Evolutionary conservation across 1,140 invertebrate genomes (phyloP).

Genomic region (Eubasilissa regina): DNA sequence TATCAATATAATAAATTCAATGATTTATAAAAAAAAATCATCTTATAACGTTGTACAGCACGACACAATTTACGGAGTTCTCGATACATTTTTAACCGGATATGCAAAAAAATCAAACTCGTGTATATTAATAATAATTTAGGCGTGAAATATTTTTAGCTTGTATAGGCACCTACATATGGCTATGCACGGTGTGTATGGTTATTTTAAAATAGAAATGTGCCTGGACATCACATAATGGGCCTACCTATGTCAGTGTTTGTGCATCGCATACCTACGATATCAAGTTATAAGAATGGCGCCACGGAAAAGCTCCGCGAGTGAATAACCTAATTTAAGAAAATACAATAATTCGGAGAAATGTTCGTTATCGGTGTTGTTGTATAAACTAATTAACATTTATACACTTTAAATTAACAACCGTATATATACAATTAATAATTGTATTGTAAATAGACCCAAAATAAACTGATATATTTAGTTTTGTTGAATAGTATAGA

Average conservation of each 20-base stretch:
- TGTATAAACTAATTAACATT: background rate
- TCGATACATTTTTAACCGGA: too few relatives aligned
- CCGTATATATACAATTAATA: too few relatives aligned
- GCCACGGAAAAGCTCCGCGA: background rate
- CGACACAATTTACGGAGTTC: too few relatives aligned
- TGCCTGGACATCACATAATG: background rate
- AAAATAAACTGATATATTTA: too few relatives aligned
- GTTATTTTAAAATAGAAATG: slow-evolving; percentile 31
- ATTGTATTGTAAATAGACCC: too few relatives aligned
- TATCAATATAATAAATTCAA: too few relatives aligned
- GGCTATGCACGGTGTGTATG: slow-evolving; percentile 1
- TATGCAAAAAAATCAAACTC: too few relatives aligned
- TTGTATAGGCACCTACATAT: background rate
- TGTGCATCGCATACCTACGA: background rate
- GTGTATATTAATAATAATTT: too few relatives aligned
- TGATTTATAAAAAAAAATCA: too few relatives aligned
- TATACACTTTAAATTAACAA: background rate
- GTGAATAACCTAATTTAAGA: background rate
- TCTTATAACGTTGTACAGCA: too few relatives aligned
- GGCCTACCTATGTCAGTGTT: background rate
- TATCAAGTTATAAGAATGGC: background rate
- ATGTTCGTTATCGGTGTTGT: background rate
- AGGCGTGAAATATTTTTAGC: slow-evolving; percentile 1
- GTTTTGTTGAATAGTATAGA: too few relatives aligned
- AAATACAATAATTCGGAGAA: background rate